Conservation (phyloP, 2,797 vertebrate species). For the Halcyon leucocephala region DNA sequence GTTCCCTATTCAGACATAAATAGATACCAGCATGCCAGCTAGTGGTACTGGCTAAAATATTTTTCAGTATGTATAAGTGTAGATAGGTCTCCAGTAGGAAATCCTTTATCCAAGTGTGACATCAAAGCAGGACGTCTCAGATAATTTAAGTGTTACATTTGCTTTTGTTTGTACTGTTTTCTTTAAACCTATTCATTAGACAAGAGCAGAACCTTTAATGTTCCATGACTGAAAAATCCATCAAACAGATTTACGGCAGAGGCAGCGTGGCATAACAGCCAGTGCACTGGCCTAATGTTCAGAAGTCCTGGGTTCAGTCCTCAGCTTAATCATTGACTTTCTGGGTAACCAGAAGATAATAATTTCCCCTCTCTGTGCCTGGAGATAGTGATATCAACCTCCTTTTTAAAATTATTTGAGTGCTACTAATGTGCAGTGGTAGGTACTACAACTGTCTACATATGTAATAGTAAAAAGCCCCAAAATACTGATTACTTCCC, state of each 20-base stretch:
- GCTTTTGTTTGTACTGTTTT: conserved; percentile 65
- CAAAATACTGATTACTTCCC: not conserved
- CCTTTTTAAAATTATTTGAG: not conserved
- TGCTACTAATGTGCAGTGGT: not conserved
- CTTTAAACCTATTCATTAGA: conserved; percentile 63
- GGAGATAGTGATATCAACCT: not conserved
- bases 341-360: conserved; percentile 33
- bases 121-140: conserved; percentile 19
- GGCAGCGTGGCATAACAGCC: conserved; percentile 44
- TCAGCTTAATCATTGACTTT: conserved; percentile 61
- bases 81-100: conserved; percentile 69
- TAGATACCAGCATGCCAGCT: conserved; percentile 77
- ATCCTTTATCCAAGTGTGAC: conserved; percentile 25
- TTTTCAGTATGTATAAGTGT: conserved; percentile 64
- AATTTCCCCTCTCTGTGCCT: conserved; percentile 15
- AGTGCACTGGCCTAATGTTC: conserved; percentile 39
- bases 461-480: not conserved
- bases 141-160: conserved; percentile 51
- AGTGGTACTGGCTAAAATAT: conserved; percentile 84
- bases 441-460: not conserved
- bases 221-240: conserved; percentile 66
- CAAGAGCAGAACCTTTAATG: conserved; percentile 59
- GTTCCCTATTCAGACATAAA: conserved; percentile 78
- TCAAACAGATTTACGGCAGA: conserved; percentile 58
- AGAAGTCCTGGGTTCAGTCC: conserved; percentile 37